Conservation (phyloP, 2,888 invertebrate species). For the Torymus texanus region DNA sequence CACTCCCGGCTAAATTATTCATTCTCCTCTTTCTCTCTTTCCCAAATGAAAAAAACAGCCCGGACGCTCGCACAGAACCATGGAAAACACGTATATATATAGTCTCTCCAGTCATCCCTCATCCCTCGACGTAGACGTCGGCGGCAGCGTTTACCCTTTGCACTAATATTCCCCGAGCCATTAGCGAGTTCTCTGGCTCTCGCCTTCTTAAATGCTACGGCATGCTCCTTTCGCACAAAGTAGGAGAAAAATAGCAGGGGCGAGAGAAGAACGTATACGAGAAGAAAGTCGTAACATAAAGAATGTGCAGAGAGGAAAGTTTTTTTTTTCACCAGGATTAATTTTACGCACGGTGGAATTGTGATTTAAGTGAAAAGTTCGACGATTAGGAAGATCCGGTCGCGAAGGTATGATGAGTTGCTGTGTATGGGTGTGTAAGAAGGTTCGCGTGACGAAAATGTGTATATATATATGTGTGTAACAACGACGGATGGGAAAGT, state of each 20-base stretch:
- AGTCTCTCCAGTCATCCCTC: not conserved
- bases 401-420: conserved; percentile 6
- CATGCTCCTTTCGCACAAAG: not conserved
- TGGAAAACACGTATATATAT: too few species aligned
- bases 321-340: conserved; percentile 28
- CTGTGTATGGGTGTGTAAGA: not conserved
- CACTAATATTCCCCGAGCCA: conserved; percentile 37
- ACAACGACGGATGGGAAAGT: too few species aligned
- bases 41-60: not conserved
- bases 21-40: not conserved
- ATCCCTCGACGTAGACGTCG: not conserved
- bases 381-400: not conserved
- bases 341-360: conserved; percentile 4
- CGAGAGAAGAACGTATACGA: not conserved
- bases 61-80: too few species aligned
- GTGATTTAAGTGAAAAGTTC: conserved; percentile 24
- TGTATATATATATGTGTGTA: too few species aligned
- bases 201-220: not conserved
- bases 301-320: conserved; percentile 3
- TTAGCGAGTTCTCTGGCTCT: conserved; percentile 15
- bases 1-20: not conserved
- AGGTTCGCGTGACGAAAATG: too few species aligned
- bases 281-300: not conserved
- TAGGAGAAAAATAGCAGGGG: conserved; percentile 20
- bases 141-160: not conserved